Evolutionary conservation across 2,113 vertebrate genomes (phyloP).

Genomic region (Indri indri): DNA sequence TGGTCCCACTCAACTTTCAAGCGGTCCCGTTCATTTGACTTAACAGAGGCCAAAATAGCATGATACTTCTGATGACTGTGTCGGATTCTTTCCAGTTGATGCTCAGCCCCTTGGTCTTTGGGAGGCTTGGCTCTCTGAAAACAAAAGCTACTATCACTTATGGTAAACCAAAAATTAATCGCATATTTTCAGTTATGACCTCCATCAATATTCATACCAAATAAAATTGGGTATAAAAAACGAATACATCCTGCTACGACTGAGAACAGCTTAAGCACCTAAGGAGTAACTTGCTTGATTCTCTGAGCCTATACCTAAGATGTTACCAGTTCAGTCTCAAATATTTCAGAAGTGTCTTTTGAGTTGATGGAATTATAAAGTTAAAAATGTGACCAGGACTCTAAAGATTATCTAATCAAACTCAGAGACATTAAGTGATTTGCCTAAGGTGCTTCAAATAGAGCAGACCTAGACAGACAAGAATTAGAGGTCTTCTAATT

Average conservation of each 20-base stretch:
- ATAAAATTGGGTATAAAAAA: slow-evolving; percentile 22
- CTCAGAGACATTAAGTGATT: background rate
- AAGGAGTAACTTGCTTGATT: background rate
- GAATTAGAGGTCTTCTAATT: slow-evolving; percentile 2
- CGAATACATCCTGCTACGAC: background rate
- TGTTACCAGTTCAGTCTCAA: slow-evolving; percentile 14
- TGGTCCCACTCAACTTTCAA: slow-evolving; percentile 80
- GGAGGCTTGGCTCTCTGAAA: slow-evolving; percentile 83
- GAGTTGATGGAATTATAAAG: background rate
- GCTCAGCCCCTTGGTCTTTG: slow-evolving; percentile 45
- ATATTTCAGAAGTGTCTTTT: slow-evolving; percentile 10
- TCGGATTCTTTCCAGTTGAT: slow-evolving; percentile 69
- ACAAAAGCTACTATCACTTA: background rate
- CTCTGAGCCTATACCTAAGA: slow-evolving; percentile 15
- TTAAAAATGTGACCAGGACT: background rate
- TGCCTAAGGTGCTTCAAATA: background rate
- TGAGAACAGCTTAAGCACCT: background rate
- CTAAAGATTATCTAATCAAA: slow-evolving; percentile 26
- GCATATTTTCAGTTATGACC: slow-evolving; percentile 14
- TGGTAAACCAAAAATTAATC: background rate
- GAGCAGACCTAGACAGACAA: background rate
- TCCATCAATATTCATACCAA: slow-evolving; percentile 1
- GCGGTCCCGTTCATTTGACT: slow-evolving; percentile 62
- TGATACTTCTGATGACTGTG: slow-evolving; percentile 74
- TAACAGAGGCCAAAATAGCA: slow-evolving; percentile 73